phyloP scores from a whole-genome alignment of 1,140 invertebrate genomes.

The Apis laboriosa region DNA sequence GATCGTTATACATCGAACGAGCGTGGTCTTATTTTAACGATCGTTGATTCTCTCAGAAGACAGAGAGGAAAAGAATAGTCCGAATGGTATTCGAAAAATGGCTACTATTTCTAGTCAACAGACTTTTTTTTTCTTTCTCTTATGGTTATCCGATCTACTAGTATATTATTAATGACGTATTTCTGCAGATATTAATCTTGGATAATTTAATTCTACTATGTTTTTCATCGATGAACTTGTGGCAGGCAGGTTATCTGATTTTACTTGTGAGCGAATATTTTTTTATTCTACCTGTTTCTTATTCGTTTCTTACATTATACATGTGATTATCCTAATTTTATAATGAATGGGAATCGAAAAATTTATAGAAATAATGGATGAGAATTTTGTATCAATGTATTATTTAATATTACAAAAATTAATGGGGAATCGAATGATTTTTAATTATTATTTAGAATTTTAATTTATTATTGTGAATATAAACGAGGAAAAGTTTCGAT shows the following conservation, averaged over 20 bases:
- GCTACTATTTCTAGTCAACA: neutral
- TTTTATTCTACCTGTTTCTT: too few relatives aligned
- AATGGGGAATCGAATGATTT: too few relatives aligned
- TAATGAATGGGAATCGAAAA: too few relatives aligned
- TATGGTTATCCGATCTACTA: too few relatives aligned
- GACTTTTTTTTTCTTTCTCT: neutral
- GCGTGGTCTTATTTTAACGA: neutral
- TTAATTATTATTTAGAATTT: too few relatives aligned
- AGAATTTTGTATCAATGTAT: too few relatives aligned
- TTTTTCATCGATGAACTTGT: neutral
- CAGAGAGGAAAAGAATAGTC: slow-evolving; percentile 10
- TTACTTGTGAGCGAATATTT: neutral
- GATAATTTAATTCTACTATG: neutral
- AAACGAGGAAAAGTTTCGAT: too few relatives aligned
- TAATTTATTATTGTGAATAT: too few relatives aligned
- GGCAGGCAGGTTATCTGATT: neutral
- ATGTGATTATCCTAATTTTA: too few relatives aligned
- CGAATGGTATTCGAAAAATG: slow-evolving; percentile 11
- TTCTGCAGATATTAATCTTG: neutral
- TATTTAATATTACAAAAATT: too few relatives aligned
- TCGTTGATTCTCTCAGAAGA: neutral
- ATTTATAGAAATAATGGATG: too few relatives aligned
- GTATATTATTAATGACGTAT: neutral
- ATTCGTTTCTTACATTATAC: too few relatives aligned
- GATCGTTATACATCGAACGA: slow-evolving; percentile 22